These are phyloP conservation scores for Oreocharis arfaki DNA, from an alignment of 2,113 vertebrate species.

Conservation along the genomic window DNA sequence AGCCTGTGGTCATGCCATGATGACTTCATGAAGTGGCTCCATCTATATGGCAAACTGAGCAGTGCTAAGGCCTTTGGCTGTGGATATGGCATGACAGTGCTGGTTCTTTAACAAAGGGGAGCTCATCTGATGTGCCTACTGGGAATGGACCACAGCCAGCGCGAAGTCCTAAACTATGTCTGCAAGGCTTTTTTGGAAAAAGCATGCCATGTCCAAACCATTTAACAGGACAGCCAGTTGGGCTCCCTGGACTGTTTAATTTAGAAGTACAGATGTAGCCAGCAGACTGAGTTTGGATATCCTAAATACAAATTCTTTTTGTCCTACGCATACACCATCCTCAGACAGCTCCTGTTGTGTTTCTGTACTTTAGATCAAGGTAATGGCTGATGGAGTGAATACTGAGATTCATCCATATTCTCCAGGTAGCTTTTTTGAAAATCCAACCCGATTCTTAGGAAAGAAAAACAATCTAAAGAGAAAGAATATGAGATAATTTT, in stretches of 20 bases:
- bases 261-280: not conserved
- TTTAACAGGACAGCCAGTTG: not conserved
- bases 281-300: not conserved
- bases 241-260: not conserved
- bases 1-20: not conserved
- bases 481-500: slow-evolving; percentile 26
- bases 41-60: not conserved
- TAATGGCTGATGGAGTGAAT: not conserved
- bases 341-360: not conserved
- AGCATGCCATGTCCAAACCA: not conserved
- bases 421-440: slow-evolving; percentile 20
- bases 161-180: not conserved
- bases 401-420: not conserved
- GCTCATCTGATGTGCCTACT: not conserved
- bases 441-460: not conserved
- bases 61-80: not conserved
- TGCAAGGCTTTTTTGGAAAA: not conserved
- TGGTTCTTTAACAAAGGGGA: not conserved
- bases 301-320: not conserved
- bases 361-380: not conserved
- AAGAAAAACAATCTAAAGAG: not conserved
- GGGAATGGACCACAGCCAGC: not conserved
- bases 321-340: fast-evolving
- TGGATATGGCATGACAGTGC: not conserved
- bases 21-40: not conserved